These are phyloP conservation scores for Amphimedon queenslandica DNA, from an alignment of 37 sponge, comb jelly and placozoan species.

Conservation along the genomic window DNA sequence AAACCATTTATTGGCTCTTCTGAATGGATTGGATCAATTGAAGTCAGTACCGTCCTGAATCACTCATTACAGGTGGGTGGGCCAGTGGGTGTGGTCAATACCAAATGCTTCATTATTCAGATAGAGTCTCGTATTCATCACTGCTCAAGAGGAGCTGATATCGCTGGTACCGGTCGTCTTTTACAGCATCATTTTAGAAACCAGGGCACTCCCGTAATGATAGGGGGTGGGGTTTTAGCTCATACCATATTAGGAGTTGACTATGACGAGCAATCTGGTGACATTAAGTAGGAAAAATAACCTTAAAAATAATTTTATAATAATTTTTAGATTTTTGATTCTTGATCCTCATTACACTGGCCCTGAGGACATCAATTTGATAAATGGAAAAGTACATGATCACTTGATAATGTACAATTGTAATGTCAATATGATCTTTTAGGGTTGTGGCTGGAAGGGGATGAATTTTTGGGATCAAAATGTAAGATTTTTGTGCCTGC, in stretches of 20 bases:
- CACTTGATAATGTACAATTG: no score
- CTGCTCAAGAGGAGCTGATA: slow-evolving; percentile 62
- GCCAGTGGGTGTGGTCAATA: no score
- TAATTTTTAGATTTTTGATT: slow-evolving; percentile 78
- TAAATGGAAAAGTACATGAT: slow-evolving; percentile 80
- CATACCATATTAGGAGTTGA: slow-evolving; percentile 96
- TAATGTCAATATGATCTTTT: slow-evolving; percentile 2
- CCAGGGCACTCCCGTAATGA: slow-evolving; percentile 98
- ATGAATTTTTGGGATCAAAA: slow-evolving; percentile 86
- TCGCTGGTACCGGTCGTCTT: slow-evolving; percentile 69
- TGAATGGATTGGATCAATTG: no score
- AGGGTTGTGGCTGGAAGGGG: slow-evolving; percentile 97
- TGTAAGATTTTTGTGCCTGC: no score
- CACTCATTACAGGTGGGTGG: no score
- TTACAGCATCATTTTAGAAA: slow-evolving; percentile 79
- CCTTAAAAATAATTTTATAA: no score
- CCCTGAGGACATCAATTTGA: slow-evolving; percentile 75
- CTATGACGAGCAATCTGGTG: slow-evolving; percentile 77
- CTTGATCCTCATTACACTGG: slow-evolving; percentile 99
- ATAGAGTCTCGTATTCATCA: slow-evolving; percentile 55
- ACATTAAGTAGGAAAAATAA: slow-evolving; percentile 32
- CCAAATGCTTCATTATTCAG: no score
- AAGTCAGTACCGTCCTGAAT: no score
- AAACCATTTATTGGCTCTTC: no score
- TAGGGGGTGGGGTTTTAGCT: slow-evolving; percentile 96